phyloP scores from a whole-genome alignment of 2,797 vertebrate genomes.

The Pseudochirops corinnae region DNA sequence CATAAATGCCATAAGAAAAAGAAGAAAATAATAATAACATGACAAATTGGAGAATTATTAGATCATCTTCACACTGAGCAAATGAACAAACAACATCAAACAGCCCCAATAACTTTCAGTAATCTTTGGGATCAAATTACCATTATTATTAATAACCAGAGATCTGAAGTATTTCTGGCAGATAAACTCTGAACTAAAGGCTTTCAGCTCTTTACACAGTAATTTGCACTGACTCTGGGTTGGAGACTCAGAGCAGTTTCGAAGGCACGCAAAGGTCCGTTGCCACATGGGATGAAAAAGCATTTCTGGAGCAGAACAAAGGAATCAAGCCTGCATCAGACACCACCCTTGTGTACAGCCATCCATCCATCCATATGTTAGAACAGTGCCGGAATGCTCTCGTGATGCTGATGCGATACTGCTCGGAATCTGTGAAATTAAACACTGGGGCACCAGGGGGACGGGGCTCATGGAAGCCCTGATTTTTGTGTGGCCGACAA shows the following conservation, averaged over 20 bases:
- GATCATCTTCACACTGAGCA: constrained; percentile 72
- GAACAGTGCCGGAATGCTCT: background rate
- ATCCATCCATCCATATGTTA: background rate
- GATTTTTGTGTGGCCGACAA: constrained; percentile 10
- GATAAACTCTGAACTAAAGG: constrained; percentile 32
- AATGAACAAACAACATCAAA: constrained; percentile 59
- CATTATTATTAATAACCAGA: constrained; percentile 15
- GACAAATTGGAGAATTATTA: constrained; percentile 79
- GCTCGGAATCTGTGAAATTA: background rate
- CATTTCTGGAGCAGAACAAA: constrained; percentile 33
- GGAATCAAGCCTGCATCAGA: background rate
- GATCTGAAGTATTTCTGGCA: constrained; percentile 63
- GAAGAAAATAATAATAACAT: constrained; percentile 9
- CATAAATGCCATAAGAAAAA: constrained; percentile 76
- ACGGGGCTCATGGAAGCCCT: background rate
- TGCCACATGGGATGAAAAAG: background rate
- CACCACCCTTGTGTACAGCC: background rate
- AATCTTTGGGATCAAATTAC: constrained; percentile 61
- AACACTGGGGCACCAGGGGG: background rate
- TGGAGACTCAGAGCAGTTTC: background rate
- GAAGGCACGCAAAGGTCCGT: background rate
- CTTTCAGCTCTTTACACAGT: constrained; percentile 53
- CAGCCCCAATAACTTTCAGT: constrained; percentile 47
- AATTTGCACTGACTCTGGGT: constrained; percentile 41
- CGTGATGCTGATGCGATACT: background rate